Evolutionary conservation across 2,797 vertebrate genomes (phyloP).

Genomic region (Amazonetta brasiliensis): DNA sequence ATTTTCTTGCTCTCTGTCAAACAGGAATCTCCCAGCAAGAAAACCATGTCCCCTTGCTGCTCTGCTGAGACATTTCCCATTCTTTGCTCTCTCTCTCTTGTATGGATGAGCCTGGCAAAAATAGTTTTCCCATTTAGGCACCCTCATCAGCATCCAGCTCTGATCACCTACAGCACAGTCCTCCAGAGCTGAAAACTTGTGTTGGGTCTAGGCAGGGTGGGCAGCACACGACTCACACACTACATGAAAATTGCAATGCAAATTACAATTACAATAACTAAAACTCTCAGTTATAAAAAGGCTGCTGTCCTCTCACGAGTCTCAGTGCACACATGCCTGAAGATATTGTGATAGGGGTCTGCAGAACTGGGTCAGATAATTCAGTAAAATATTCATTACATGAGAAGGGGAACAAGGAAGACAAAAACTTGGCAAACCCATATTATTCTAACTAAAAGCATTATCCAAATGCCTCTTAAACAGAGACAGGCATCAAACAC

Average conservation of each 20-base stretch:
- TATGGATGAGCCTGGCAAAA: background rate
- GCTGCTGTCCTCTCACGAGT: background rate
- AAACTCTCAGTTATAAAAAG: background rate
- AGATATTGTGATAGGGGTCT: background rate
- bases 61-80: background rate
- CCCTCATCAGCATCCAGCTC: background rate
- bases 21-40: background rate
- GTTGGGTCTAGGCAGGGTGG: background rate
- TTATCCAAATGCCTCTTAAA: background rate
- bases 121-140: background rate
- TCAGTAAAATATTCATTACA: background rate
- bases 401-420: background rate
- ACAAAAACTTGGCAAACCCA: accelerated
- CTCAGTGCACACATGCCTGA: background rate
- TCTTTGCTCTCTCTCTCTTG: background rate
- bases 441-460: background rate
- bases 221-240: background rate
- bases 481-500: background rate
- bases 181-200: background rate
- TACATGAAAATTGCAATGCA: background rate
- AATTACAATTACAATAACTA: background rate
- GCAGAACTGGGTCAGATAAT: background rate
- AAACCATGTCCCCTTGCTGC: background rate
- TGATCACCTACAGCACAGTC: background rate
- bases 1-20: slow-evolving; percentile 45